These are phyloP conservation scores for Microctonus brassicae DNA, from an alignment of 2,888 invertebrate genomes.

Conservation along the genomic window DNA sequence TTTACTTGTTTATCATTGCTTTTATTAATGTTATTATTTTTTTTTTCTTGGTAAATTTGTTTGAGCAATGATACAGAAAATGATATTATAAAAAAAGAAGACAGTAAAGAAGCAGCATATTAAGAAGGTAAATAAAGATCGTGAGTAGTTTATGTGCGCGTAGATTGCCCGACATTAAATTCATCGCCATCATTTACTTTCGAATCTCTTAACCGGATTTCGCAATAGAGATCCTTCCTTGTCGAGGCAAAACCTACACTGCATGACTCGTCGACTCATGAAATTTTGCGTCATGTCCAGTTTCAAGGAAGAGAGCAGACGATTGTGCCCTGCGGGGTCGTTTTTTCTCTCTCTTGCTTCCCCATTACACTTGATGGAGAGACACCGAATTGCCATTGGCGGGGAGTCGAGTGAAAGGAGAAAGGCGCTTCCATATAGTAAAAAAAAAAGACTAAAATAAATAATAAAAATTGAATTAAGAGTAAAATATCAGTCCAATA, in stretches of 20 bases:
- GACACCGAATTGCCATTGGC: constrained; percentile 34
- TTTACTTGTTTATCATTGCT: too few species aligned
- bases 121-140: background rate
- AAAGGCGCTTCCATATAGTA: constrained; percentile 53
- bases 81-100: background rate
- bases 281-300: constrained; percentile 54
- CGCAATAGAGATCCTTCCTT: constrained; percentile 47
- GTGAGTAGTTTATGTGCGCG: background rate
- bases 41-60: too few species aligned
- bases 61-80: background rate
- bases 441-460: constrained; percentile 23
- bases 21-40: too few species aligned
- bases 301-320: constrained; percentile 15
- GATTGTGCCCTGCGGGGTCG: background rate
- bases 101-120: background rate
- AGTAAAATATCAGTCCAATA: constrained; percentile 14
- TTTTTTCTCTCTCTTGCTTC: background rate
- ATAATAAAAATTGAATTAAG: background rate
- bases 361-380: background rate
- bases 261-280: background rate
- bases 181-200: constrained; percentile 50
- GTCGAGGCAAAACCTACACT: constrained; percentile 38
- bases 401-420: constrained; percentile 64
- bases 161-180: constrained; percentile 13
- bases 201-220: constrained; percentile 58